Evolutionary conservation across 2,888 invertebrate genomes (phyloP).

Genomic region (Rhogogaster chlorosoma): DNA sequence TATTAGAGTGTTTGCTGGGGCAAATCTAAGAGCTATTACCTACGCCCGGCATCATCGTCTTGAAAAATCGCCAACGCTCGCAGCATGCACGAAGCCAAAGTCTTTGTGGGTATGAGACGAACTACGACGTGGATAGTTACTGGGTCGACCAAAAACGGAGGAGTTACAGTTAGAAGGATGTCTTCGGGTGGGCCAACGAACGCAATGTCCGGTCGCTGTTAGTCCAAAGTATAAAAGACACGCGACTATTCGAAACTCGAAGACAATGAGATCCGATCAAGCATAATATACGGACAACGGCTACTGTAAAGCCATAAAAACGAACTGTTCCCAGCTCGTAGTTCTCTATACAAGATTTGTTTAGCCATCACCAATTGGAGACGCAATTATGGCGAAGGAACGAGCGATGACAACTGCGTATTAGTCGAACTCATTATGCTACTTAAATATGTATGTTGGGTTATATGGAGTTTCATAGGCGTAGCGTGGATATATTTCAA

Average conservation of each 20-base stretch:
- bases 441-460: constrained; percentile 4
- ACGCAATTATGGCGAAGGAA: not conserved
- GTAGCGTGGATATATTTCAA: not conserved
- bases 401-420: constrained; percentile 16
- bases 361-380: not conserved
- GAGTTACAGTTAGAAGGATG: constrained; percentile 46
- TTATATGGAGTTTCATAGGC: not conserved
- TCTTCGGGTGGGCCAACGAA: constrained; percentile 28
- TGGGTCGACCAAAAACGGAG: constrained; percentile 41
- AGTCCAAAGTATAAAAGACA: not conserved
- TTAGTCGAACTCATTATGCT: constrained; percentile 8
- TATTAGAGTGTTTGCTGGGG: constrained; percentile 32
- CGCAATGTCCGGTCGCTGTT: constrained; percentile 32
- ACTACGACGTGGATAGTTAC: constrained; percentile 16
- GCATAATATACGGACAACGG: not conserved
- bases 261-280: constrained; percentile 25
- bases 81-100: not conserved
- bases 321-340: not conserved
- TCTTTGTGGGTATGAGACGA: not conserved
- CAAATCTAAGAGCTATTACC: constrained; percentile 31
- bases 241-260: not conserved
- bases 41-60: not conserved
- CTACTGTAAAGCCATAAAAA: constrained; percentile 6
- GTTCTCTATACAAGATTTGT: not conserved
- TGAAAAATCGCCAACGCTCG: not conserved